A percentile compares a stretch with the other conserved stretches of the same genome.
Conservation (phyloP, 2,797 vertebrate genomes). For the Harpagifer antarcticus region DNA sequence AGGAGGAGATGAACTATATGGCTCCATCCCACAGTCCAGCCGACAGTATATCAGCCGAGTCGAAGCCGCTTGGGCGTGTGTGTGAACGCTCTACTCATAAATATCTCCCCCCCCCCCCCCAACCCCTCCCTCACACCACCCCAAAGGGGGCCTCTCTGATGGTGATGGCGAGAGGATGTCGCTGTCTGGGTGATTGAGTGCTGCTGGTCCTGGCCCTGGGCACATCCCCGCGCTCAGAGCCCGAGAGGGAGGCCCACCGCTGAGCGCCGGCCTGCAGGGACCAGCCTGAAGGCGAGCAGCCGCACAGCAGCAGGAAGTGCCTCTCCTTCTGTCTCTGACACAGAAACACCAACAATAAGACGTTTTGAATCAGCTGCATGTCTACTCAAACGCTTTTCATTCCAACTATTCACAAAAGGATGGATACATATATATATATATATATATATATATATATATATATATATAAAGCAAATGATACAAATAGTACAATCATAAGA, state of each 20-base stretch:
- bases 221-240: constrained; percentile 74
- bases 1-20: constrained; percentile 84
- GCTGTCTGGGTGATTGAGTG: constrained; percentile 87
- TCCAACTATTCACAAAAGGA: no score
- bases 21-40: constrained; percentile 78
- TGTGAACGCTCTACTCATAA: constrained; percentile 82
- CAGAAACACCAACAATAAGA: constrained; percentile 26
- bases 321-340: constrained; percentile 57
- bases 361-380: background rate
- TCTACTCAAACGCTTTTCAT: background rate
- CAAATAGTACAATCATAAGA: no score
- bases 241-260: constrained; percentile 75
- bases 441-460: no score
- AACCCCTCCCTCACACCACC: constrained; percentile 45
- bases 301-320: constrained; percentile 65
- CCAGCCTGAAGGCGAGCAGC: constrained; percentile 70
- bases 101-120: constrained; percentile 76
- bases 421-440: no score
- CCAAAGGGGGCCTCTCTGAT: constrained; percentile 84
- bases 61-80: constrained; percentile 76
- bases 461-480: no score
- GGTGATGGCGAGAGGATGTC: constrained; percentile 86
- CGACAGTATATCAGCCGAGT: constrained; percentile 83
- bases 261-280: constrained; percentile 74
- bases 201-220: constrained; percentile 80